These are phyloP conservation scores for Drosophila erecta DNA, from an alignment of 1,140 invertebrate genomes.

Conservation along the genomic window DNA sequence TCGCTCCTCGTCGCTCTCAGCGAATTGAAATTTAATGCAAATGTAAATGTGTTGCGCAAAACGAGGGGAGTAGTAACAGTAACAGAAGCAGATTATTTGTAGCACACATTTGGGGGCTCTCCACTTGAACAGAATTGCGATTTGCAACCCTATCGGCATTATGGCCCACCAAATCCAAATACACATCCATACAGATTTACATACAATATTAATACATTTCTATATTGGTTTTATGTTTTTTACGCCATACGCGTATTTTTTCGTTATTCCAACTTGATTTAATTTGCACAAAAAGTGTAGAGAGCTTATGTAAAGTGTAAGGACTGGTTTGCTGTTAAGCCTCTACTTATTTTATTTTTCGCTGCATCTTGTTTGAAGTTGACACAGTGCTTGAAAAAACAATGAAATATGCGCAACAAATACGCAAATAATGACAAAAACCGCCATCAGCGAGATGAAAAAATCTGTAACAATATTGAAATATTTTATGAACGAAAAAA, in stretches of 20 bases:
- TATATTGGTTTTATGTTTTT: constrained; percentile 15
- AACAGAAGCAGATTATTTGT: constrained; percentile 56
- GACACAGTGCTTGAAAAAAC: constrained; percentile 38
- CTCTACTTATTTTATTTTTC: constrained; percentile 34
- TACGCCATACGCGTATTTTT: neutral
- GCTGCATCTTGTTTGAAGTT: constrained; percentile 41
- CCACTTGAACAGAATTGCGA: constrained; percentile 9
- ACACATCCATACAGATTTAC: constrained; percentile 16
- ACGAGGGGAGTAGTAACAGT: neutral
- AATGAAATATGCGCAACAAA: constrained; percentile 46
- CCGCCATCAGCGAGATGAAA: constrained; percentile 32
- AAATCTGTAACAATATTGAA: constrained; percentile 76
- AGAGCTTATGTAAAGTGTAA: constrained; percentile 4
- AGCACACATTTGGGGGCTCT: constrained; percentile 45
- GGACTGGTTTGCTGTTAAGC: constrained; percentile 15
- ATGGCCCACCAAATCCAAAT: constrained; percentile 17
- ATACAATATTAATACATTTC: constrained; percentile 48
- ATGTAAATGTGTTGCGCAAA: constrained; percentile 44
- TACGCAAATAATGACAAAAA: constrained; percentile 71
- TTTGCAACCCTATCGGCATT: constrained; percentile 35
- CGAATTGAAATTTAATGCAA: constrained; percentile 81
- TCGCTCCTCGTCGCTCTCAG: constrained; percentile 17
- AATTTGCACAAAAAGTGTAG: constrained; percentile 47
- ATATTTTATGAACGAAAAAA: constrained; percentile 69
- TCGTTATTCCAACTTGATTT: constrained; percentile 40